Evolutionary conservation across 2,113 vertebrate genomes (phyloP), one percentile per base, ranked within the genome.

Genomic region (Trogon melanurus): DNA sequence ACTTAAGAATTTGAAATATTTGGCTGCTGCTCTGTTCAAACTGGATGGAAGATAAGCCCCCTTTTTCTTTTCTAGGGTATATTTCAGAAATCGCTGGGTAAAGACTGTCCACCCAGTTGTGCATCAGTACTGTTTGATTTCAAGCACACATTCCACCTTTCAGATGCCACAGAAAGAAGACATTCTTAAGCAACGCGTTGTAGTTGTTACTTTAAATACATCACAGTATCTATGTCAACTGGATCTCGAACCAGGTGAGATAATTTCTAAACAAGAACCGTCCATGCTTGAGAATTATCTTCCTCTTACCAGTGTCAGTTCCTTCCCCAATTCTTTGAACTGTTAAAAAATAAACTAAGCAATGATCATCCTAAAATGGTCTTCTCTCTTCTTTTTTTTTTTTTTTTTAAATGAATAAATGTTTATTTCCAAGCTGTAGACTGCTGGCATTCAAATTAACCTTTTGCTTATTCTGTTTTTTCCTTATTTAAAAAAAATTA

Each of bases 61-160:
- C 96, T 73, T 96, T 88, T 95, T 91, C 80, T 89, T 93, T 95
- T 88, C 30, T 96, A 99, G 99, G 99, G 99, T 99, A 97, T 99
- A 99, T 98, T 99, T 99, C 98, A 98, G 99, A 98, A 99, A 99
- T 97, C 99, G 99, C 97, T 99, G 99, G 99, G 99, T 99, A 91
- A 99, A 99, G 98, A 99, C 99, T 34, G 99, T 99, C 92, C 99
- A 99, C 97, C 99, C 99, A 78, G 97, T 99, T 85, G 99, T 99
- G 97, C 99, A 99, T 98, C 99, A 99, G 98, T 99, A 99, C 98
- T 99, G 99, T 98, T 98, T 99, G 98, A 99, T 99, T 97, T 99
- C 99, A 96, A 98, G 98, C 97, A 98, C 99, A 97, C 99, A 99
- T 97, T 97, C 98, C 98, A 99, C 98, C 98, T 99, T 99, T 98